Base-by-base conservation (phyloP, 2,888 invertebrate genomes). In the Drosophila nr. medialis region DNA sequence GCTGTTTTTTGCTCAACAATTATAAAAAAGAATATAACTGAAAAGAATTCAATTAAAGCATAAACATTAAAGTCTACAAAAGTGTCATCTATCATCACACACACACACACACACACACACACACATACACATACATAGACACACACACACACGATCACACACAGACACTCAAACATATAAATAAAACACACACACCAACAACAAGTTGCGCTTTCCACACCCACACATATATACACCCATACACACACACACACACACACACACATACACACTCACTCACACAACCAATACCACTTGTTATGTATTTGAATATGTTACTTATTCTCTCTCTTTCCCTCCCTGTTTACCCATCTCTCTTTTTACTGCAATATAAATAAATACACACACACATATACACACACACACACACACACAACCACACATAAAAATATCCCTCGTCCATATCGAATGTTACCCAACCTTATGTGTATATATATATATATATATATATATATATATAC, bases 21-120 rank as follows among this genome's bases (percentile, higher is more conserved):
- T 29, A 27, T 18, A 51, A 8, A 21, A 59, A 60, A 27, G 34
- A 45, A 64, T 55, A 32, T n/a, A 51, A 58, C 36, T 29, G 36
- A 50, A 53, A 36, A 32, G 15, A 36, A 54, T 45, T 32, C 64
- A 79, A 60, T 69, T 62, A 40, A 69, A 76, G 62, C 75, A 72
- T 75, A 86, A 78, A 81, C 68, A 77, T 73, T 74, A 75, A 72
- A 72, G 53, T 67, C 72, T 71, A 80, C 71, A 82, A 77, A 74
- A 72, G 72, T 77, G 69, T 88, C 85, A 81, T 81, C 55, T 65
- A 66, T 81, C 82, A 86, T 86, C 63, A 64, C 58, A 76, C 72
- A 76, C 80, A 71, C 62, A 67, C 36, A 67, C 56, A 73, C 69
- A 64, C 54, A 24, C 27, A 59, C 42, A 40, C 5, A 48, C 27